Evolutionary conservation across 37 sponge, comb jelly and placozoan genomes (phyloP).

Genomic region (Eunapius fragilis): DNA sequence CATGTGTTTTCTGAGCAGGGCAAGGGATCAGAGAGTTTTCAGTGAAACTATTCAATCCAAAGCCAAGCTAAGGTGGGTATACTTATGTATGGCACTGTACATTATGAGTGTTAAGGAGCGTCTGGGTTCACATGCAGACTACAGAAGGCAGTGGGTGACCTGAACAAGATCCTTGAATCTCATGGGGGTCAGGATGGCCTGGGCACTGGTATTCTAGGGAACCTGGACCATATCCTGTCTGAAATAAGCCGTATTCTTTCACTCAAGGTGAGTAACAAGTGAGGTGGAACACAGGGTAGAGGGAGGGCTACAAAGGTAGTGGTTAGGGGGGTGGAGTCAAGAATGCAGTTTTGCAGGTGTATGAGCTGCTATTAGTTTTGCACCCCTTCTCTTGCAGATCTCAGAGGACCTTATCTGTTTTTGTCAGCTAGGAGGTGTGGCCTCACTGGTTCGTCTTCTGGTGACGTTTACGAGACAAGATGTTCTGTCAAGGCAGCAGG

Average conservation of each 20-base stretch:
- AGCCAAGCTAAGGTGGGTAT: background rate
- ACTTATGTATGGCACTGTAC: background rate
- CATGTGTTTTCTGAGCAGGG: background rate
- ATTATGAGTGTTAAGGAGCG: background rate
- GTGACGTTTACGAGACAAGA: background rate
- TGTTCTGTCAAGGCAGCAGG: background rate
- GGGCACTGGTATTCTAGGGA: slow-evolving; percentile 2
- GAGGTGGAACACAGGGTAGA: background rate
- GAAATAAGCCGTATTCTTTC: slow-evolving; percentile 45
- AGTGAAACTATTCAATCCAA: background rate
- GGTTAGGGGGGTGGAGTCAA: background rate
- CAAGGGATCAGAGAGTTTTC: background rate
- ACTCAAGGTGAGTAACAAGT: background rate
- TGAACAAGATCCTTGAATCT: slow-evolving; percentile 43
- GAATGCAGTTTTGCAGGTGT: background rate
- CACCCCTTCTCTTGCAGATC: slow-evolving; percentile 8
- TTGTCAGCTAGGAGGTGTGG: slow-evolving; percentile 65
- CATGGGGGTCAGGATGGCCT: background rate
- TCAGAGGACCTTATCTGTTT: slow-evolving; percentile 44
- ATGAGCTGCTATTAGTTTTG: background rate
- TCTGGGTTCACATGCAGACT: slow-evolving; percentile 7
- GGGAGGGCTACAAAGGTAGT: background rate
- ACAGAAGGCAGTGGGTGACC: slow-evolving; percentile 47
- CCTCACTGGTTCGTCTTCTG: slow-evolving; percentile 34
- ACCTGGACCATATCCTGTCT: slow-evolving; percentile 53